Evolutionary conservation across 2,888 invertebrate genomes (phyloP), one percentile per base, ranked within the genome.

Genomic region (Zygogramma bicolorata): DNA sequence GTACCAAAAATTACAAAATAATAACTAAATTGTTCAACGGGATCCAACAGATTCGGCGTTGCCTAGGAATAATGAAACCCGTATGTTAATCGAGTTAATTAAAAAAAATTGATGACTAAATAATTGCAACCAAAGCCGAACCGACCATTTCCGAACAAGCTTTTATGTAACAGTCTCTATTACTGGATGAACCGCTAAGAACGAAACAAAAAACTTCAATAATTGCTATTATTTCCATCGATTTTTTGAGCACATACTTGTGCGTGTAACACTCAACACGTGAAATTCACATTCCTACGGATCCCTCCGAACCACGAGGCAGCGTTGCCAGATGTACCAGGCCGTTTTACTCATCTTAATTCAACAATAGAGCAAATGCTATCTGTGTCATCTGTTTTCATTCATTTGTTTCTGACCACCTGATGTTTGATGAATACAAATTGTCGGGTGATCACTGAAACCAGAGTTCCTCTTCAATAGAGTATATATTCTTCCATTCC

Each of bases 181-280:
- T 53, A 71, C 74, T 63, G 75, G 72, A 77, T 62, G 71, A 73
- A 78, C 77, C 77, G 78, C 79, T 79, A 76, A 68, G 65, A 70
- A 68, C 60, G 59, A 71, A 70, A 71, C 70, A 78, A 78, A 80
- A 80, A 79, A 70, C 71, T 70, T 70, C 75, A 67, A 77, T 80
- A 81, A 81, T 80, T 80, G 79, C 81, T 79, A 79, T 80, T 80
- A 81, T 81, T 81, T 81, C 78, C 78, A 77, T 74, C 78, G 76
- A 75, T 74, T 77, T 78, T 79, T 78, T 79, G 72, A 75, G 75
- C 70, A 77, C 76, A 80, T 79, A 75, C 77, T 79, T 77, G 67
- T 73, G 68, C 77, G 77, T 78, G 80, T 77, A 80, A 76, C 74
- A 77, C 70, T 75, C 79, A 70, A 80, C 80, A 80, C 80, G 80